phyloP scores from a whole-genome alignment of 2,113 vertebrate genomes.

The Arenaria interpres region DNA sequence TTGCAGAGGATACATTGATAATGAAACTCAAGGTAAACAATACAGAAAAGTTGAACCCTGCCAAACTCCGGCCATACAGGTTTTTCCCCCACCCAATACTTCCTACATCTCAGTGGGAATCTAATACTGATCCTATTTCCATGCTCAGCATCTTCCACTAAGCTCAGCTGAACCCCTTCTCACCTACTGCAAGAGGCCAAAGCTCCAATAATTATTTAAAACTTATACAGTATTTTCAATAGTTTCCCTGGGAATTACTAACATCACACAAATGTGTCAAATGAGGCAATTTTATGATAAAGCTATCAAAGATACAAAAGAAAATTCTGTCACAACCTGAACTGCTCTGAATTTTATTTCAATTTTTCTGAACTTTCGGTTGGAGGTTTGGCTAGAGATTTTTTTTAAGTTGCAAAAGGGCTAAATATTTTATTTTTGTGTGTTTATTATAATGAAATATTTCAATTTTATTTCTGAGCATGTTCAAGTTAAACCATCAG shows the following conservation, averaged over 20 bases:
- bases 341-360: background rate
- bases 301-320: background rate
- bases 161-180: background rate
- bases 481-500: background rate
- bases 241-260: background rate
- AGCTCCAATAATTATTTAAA: background rate
- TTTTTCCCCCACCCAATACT: background rate
- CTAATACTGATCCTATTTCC: background rate
- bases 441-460: background rate
- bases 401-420: background rate
- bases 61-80: background rate
- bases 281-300: background rate
- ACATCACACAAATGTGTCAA: accelerated
- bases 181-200: background rate
- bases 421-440: background rate
- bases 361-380: background rate
- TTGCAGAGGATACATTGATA: background rate
- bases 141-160: no score
- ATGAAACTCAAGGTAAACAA: background rate
- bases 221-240: background rate
- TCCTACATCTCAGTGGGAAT: background rate
- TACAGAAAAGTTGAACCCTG: background rate
- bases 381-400: background rate
- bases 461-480: background rate
- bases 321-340: background rate